Conservation (phyloP, 2,888 invertebrate genomes). For the Tryphoninae sp. region DNA sequence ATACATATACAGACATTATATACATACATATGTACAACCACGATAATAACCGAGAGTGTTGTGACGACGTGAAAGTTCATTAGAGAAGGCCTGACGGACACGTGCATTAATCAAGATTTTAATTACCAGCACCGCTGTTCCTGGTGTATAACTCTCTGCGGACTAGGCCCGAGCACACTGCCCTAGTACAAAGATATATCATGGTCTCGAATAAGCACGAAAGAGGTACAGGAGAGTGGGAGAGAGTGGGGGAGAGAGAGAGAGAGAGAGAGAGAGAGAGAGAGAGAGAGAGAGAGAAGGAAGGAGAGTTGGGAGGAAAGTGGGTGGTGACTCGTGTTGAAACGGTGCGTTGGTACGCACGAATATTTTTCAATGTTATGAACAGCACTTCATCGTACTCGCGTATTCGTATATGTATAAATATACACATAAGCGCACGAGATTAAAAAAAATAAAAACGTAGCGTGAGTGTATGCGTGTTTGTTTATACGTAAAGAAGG, state of each 20-base stretch:
- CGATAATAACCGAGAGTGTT: constrained; percentile 37
- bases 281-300: no score
- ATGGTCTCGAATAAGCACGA: background rate
- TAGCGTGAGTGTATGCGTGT: background rate
- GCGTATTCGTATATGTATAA: constrained; percentile 3
- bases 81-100: constrained; percentile 78
- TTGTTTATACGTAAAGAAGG: constrained; percentile 14
- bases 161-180: constrained; percentile 24
- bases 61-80: constrained; percentile 76
- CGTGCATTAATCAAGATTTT: constrained; percentile 81
- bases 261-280: background rate
- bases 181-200: constrained; percentile 3
- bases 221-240: constrained; percentile 1
- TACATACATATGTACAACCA: background rate
- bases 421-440: background rate
- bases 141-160: constrained; percentile 46
- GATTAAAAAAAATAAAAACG: constrained; percentile 2
- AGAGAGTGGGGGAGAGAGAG: constrained; percentile 6
- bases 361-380: constrained; percentile 23
- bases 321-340: background rate
- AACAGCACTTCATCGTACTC: background rate
- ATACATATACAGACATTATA: background rate
- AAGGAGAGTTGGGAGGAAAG: no score
- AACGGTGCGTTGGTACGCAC: background rate
- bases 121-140: constrained; percentile 75